Base-by-base conservation (phyloP, 1,140 invertebrate genomes). In the Dolichoris vasculosae region DNA sequence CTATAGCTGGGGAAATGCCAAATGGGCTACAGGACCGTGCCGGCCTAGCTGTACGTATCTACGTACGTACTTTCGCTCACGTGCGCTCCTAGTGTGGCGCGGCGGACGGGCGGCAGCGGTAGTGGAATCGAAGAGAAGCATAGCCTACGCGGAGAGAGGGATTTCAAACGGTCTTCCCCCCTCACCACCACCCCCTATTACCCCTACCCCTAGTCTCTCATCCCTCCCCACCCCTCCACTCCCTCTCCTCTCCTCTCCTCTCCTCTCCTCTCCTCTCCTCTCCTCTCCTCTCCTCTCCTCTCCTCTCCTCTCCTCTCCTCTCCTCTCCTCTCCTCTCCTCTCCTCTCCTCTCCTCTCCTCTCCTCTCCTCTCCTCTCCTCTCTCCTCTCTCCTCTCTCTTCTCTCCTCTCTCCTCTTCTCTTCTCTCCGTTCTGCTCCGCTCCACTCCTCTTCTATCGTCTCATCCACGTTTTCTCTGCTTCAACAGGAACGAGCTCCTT, bases 1-100 rank as follows among this genome's bases (percentile, higher is more conserved):
- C 92, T 92, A 92, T 93, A 93, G 92, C 93, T 93, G 93, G 93
- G 93, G 92, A 93, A 94, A 94, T 94, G 93, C 93, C 93, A 94
- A 93, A 94, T 93, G 93, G 93, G 93, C 93, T 94, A 93, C 90
- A 92, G 92, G 92, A 92, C 90, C 82, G 82, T 76, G 76, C 85
- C 82, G 91, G 90, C 92, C 91, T 90, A 90, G 90, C 91, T 46
- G 6, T 46, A 46, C 43, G 43, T 46, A 7, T 13, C 90, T 91
- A 91, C 91, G 89, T 91, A 91, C 89, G 89, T 90, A 90, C 90
- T 87, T 80, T 87, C 84, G 88, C 84, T 78, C 67, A 83, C 82
- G 82, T 82, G 86, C 87, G 88, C 88, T 89, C 88, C 88, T 90
- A 90, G 89, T 90, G 88, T 89, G 89, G 89, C 89, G 89, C 89